Percentiles rank a stretch among this genome's conserved stretches.
Conservation (phyloP, 2,888 invertebrate species). For the Blastobasis adustella region DNA sequence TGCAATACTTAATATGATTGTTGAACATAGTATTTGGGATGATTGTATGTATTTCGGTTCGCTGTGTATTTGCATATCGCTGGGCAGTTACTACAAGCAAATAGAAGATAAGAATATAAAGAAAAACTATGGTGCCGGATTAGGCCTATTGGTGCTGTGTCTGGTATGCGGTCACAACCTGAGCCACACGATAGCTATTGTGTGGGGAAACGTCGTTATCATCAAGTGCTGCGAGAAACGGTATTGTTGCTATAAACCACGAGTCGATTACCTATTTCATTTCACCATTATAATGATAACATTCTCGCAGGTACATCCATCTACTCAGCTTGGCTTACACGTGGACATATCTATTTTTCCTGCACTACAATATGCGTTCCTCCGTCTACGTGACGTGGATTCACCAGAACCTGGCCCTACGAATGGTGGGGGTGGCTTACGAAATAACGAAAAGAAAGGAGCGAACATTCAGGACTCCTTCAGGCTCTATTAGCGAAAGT, state of each 20-base stretch:
- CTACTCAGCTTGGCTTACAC: conserved; percentile 81
- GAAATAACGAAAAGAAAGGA: conserved; percentile 73
- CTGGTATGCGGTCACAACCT: conserved; percentile 77
- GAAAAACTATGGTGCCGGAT: conserved; percentile 74
- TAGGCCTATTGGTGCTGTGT: conserved; percentile 74
- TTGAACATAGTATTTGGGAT: conserved; percentile 5
- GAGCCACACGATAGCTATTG: conserved; percentile 74
- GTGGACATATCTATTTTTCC: conserved; percentile 85
- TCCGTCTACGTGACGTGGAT: conserved; percentile 84
- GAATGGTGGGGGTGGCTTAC: conserved; percentile 88
- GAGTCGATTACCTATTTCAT: no score
- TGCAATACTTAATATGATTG: no score
- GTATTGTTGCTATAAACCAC: conserved; percentile 39
- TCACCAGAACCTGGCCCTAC: conserved; percentile 86
- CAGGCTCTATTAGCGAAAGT: neutral
- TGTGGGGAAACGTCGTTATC: conserved; percentile 76
- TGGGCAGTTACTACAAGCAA: conserved; percentile 76
- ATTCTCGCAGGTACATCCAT: conserved; percentile 79
- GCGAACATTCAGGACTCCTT: neutral
- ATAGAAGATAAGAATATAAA: conserved; percentile 64
- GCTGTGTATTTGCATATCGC: conserved; percentile 62
- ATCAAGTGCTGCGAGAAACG: conserved; percentile 71
- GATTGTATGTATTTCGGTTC: conserved; percentile 39
- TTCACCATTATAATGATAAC: neutral
- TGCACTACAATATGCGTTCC: conserved; percentile 79